Percentiles rank a stretch among this genome's conserved stretches.
Conservation (phyloP, 2,797 vertebrate genomes). For the Anolis apletophallus region DNA sequence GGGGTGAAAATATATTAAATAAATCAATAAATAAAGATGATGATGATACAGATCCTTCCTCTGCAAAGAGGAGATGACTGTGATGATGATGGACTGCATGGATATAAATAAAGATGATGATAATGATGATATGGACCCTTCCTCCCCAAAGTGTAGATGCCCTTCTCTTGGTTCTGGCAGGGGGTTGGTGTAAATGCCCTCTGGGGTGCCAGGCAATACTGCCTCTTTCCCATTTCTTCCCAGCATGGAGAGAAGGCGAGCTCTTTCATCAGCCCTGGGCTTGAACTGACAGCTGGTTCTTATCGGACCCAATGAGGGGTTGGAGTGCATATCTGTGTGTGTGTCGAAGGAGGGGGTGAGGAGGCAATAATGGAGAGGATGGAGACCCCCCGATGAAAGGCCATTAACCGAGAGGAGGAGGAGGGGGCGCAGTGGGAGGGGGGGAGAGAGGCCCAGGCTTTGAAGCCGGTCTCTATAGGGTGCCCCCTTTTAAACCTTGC, state of each 20-base stretch:
- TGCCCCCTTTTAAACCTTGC: constrained; percentile 29
- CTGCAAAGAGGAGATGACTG: too few species aligned
- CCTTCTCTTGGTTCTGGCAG: neutral
- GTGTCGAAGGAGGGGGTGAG: constrained; percentile 6
- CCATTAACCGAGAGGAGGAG: neutral
- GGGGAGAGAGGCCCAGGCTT: neutral
- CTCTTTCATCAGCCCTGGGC: constrained; percentile 18
- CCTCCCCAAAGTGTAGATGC: too few species aligned
- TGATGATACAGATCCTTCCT: too few species aligned
- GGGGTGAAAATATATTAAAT: too few species aligned
- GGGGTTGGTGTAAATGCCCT: neutral
- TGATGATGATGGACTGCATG: too few species aligned
- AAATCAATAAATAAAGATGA: too few species aligned
- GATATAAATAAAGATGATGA: too few species aligned
- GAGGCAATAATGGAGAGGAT: constrained; percentile 34
- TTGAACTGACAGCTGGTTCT: constrained; percentile 26
- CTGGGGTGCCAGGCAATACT: neutral
- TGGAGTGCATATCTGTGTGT: neutral
- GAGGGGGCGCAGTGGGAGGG: constrained; percentile 11
- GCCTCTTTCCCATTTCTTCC: neutral
- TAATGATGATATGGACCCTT: too few species aligned
- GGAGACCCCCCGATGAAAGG: constrained; percentile 27
- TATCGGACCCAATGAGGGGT: constrained; percentile 1
- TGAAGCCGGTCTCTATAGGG: constrained; percentile 36
- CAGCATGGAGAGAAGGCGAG: neutral